Conservation (phyloP, 2,888 invertebrate species). For the Phorcus lineatus region DNA sequence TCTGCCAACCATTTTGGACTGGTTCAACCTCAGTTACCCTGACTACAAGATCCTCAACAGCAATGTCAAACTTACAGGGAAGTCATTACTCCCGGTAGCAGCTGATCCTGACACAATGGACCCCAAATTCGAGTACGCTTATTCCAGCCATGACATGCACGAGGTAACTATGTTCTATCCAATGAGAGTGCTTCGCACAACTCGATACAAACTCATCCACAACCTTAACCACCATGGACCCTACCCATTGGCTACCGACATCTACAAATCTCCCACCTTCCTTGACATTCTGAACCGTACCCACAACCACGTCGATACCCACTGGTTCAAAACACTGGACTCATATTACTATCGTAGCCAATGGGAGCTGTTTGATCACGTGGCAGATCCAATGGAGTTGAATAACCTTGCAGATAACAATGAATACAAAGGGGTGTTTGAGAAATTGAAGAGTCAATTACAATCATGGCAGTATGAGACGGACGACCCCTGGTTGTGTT, state of each 20-base stretch:
- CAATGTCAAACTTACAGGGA: conserved; percentile 78
- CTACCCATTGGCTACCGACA: conserved; percentile 94
- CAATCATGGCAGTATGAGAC: conserved; percentile 85
- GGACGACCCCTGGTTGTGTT: conserved; percentile 91
- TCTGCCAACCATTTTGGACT: conserved; percentile 88
- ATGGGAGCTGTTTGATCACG: conserved; percentile 77
- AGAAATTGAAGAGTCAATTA: conserved; percentile 79
- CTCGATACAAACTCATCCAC: conserved; percentile 90
- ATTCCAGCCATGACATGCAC: conserved; percentile 90
- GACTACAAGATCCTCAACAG: conserved; percentile 55
- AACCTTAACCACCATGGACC: conserved; percentile 90
- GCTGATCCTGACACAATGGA: conserved; percentile 42
- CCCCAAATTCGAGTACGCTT: conserved; percentile 77
- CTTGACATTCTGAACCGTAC: conserved; percentile 86
- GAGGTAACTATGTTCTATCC: conserved; percentile 96
- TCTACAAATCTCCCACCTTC: conserved; percentile 90
- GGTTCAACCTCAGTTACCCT: conserved; percentile 81
- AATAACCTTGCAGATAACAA: conserved; percentile 82
- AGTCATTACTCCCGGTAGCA: conserved; percentile 85
- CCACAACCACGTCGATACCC: background rate
- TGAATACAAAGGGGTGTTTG: conserved; percentile 75
- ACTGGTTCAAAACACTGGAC: conserved; percentile 18
- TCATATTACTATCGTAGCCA: conserved; percentile 11
- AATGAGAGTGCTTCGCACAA: conserved; percentile 87
- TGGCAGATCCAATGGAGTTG: conserved; percentile 84